Conservation (phyloP, 2,113 vertebrate species). For the Cheilinus undulatus region DNA sequence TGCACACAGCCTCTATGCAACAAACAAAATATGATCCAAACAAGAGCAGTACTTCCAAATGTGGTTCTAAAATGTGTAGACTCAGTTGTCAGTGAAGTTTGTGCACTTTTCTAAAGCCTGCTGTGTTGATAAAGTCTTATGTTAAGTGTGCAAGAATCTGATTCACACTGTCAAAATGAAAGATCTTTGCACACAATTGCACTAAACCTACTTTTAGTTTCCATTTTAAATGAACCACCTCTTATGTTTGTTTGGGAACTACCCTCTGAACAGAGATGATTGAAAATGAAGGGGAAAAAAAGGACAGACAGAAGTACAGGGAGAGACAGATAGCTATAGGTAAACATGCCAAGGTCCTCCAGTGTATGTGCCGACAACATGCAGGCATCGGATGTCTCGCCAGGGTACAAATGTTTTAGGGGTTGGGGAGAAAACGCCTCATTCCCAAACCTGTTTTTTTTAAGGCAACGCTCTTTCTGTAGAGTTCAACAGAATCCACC, state of each 20-base stretch:
- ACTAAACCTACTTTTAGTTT: slow-evolving; percentile 38
- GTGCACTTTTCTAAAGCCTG: not conserved
- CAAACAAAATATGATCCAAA: not conserved
- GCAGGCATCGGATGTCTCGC: slow-evolving; percentile 57
- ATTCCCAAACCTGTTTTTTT: slow-evolving; percentile 71
- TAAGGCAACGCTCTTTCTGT: slow-evolving; percentile 83
- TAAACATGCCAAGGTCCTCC: slow-evolving; percentile 77
- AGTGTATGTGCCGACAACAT: slow-evolving; percentile 75
- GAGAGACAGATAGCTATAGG: slow-evolving; percentile 67
- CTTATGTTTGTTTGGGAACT: slow-evolving; percentile 69
- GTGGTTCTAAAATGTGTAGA: not conserved
- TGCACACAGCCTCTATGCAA: not conserved
- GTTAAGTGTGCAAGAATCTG: not conserved
- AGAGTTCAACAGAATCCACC: slow-evolving; percentile 74
- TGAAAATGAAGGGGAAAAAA: slow-evolving; percentile 40
- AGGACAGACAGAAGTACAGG: slow-evolving; percentile 39
- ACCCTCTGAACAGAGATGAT: slow-evolving; percentile 64
- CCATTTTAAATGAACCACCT: slow-evolving; percentile 48
- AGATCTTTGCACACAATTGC: not conserved
- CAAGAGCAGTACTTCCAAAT: not conserved
- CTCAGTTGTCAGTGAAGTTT: not conserved
- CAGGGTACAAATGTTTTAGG: slow-evolving; percentile 43
- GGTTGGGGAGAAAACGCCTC: slow-evolving; percentile 38
- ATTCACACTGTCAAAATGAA: not conserved
- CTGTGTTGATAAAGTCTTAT: not conserved